Base-by-base conservation (phyloP, 2,888 invertebrate genomes). In the Eumacrocentrus americanus region DNA sequence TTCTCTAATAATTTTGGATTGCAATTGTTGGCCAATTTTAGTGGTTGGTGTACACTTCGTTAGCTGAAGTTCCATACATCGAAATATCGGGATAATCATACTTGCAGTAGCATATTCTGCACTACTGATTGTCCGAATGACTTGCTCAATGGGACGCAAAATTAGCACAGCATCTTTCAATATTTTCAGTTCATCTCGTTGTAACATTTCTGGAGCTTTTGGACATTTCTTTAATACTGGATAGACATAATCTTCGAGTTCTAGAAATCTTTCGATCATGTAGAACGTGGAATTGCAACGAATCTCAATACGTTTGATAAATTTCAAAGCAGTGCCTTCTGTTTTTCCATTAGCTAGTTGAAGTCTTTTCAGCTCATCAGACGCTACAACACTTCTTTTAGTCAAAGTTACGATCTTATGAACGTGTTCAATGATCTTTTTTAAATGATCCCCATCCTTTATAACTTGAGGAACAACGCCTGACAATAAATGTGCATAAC, bases 21-120 rank as follows among this genome's bases (percentile, higher is more conserved):
- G n/a, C n/a, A n/a, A n/a, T n/a, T n/a, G n/a, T n/a, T n/a, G n/a
- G n/a, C n/a, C n/a, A n/a, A n/a, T n/a, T n/a, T n/a, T n/a, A n/a
- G n/a, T n/a, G n/a, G n/a, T n/a, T n/a, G n/a, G n/a, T n/a, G n/a
- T n/a, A n/a, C n/a, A n/a, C n/a, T n/a, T n/a, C n/a, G n/a, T n/a
- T n/a, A n/a, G n/a, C n/a, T n/a, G n/a, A n/a, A n/a, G n/a, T n/a
- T n/a, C n/a, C n/a, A n/a, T n/a, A n/a, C n/a, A n/a, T 22, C 48
- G 46, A 22, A 69, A 46, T 6, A 67, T 38, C 12, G 67, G 65
- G 14, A 70, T 69, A 1, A 70, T 61, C 18, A 64, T 53, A 42
- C 67, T 69, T 29, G 61, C 61, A n/a, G 68, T 68, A 1, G 66
- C 42, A 60, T 68, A 67, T 6, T 59, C 50, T 34, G 62, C 65